Conservation (phyloP, 2,888 invertebrate genomes). For the Pammene aurita region DNA sequence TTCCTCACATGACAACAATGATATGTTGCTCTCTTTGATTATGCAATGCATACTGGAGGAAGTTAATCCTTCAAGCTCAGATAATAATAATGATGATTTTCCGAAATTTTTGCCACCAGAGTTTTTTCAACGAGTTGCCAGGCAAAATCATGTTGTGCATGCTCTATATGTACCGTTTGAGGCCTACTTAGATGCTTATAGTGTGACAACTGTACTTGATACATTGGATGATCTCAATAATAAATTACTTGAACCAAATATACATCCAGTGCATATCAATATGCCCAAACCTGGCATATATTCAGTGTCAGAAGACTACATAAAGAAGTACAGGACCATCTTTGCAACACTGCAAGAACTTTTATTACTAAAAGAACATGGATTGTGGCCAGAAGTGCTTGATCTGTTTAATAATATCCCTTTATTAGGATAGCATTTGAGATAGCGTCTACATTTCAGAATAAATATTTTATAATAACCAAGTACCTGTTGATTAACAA, state of each 20-base stretch:
- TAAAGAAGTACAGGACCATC: conserved; percentile 66
- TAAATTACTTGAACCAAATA: conserved; percentile 45
- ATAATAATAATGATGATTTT: conserved; percentile 46
- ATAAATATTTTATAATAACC: not conserved
- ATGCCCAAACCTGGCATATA: conserved; percentile 53
- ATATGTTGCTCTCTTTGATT: conserved; percentile 19
- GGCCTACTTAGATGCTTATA: conserved; percentile 69
- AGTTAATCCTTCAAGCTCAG: conserved; percentile 7
- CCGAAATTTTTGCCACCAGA: conserved; percentile 51
- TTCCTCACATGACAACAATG: not conserved
- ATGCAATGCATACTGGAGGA: conserved; percentile 24
- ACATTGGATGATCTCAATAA: conserved; percentile 63
- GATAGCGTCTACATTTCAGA: not conserved
- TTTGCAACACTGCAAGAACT: conserved; percentile 60
- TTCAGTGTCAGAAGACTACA: conserved; percentile 60
- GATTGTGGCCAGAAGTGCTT: conserved; percentile 54
- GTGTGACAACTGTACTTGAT: conserved; percentile 61
- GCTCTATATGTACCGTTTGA: conserved; percentile 63
- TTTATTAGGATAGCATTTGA: conserved; percentile 44
- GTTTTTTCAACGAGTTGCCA: conserved; percentile 35
- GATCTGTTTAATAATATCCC: conserved; percentile 63
- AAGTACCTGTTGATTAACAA: conserved; percentile 1
- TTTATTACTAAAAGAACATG: conserved; percentile 49
- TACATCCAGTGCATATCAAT: conserved; percentile 30
- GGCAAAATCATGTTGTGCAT: conserved; percentile 58